Evolutionary conservation across 1,140 invertebrate genomes (phyloP).

Genomic region (Caenorhabditis brenneri): DNA sequence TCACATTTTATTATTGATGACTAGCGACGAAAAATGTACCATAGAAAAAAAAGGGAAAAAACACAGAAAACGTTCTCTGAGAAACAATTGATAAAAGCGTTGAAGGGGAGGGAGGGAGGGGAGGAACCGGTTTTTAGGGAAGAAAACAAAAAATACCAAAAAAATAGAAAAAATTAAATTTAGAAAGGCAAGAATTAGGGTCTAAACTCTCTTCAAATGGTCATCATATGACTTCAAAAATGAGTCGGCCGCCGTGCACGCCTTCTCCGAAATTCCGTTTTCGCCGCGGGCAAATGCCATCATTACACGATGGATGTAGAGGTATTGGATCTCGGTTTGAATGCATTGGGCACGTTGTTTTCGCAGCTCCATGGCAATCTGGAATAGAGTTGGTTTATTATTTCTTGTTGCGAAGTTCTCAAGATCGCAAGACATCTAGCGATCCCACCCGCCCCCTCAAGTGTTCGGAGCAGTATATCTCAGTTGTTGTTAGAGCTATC

Average conservation of each 20-base stretch:
- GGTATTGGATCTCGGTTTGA: conserved; percentile 44
- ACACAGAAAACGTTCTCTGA: not conserved
- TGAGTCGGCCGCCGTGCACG: not conserved
- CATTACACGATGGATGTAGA: conserved; percentile 41
- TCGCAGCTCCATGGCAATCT: conserved; percentile 30
- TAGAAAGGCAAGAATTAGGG: not conserved
- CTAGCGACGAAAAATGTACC: not conserved
- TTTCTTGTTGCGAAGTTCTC: too few species aligned
- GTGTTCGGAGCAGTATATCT: too few species aligned
- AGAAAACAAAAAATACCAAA: not conserved
- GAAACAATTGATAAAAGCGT: not conserved
- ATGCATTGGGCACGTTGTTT: conserved; percentile 24
- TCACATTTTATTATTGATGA: not conserved
- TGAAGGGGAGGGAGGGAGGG: not conserved
- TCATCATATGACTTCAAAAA: conserved; percentile 9
- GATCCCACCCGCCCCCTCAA: too few species aligned
- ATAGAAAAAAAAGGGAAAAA: not conserved
- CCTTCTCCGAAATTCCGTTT: not conserved
- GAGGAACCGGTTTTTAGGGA: not conserved
- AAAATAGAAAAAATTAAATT: not conserved
- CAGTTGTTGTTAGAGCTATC: too few species aligned
- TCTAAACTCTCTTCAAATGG: conserved; percentile 3
- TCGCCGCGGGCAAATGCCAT: conserved; percentile 7
- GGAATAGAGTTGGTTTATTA: too few species aligned
- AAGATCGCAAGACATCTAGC: too few species aligned